Evolutionary conservation across 2,113 vertebrate species (phyloP).

Genomic region (Notothenia coriiceps): DNA sequence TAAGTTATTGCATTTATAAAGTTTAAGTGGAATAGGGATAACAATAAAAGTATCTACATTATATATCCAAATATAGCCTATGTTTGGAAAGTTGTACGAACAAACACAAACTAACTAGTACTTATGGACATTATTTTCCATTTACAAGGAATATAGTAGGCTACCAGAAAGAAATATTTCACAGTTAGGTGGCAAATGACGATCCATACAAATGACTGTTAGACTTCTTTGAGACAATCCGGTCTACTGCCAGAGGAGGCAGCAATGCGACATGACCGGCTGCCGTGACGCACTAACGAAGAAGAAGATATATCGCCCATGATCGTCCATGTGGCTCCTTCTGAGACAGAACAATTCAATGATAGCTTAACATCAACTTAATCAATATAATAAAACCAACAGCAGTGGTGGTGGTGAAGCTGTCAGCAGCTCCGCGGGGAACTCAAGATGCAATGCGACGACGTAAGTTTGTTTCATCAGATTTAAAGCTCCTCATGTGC

Average conservation of each 20-base stretch:
- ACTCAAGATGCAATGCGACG: conserved; percentile 84
- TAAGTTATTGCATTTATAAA: too few relatives aligned
- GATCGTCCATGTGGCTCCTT: conserved; percentile 65
- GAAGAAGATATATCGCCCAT: conserved; percentile 11
- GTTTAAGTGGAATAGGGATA: too few relatives aligned
- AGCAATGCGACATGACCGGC: background rate
- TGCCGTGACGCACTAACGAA: background rate
- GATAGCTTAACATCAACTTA: fast-evolving
- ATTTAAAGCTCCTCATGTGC: fast-evolving
- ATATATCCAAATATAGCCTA: too few relatives aligned
- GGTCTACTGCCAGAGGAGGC: background rate
- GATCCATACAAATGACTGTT: too few relatives aligned
- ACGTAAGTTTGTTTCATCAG: conserved; percentile 71
- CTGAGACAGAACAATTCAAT: background rate
- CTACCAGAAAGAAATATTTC: too few relatives aligned
- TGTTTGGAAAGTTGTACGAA: too few relatives aligned
- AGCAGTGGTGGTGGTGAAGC: fast-evolving
- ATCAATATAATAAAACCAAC: fast-evolving
- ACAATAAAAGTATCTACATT: too few relatives aligned
- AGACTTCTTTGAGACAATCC: too few relatives aligned
- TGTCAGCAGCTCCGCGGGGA: background rate
- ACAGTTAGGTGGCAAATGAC: too few relatives aligned
- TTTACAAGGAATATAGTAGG: too few relatives aligned
- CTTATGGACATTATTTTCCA: too few relatives aligned
- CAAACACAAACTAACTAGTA: too few relatives aligned